Evolutionary conservation across 2,888 invertebrate genomes (phyloP).

Genomic region (Ischnus inquisitorius): DNA sequence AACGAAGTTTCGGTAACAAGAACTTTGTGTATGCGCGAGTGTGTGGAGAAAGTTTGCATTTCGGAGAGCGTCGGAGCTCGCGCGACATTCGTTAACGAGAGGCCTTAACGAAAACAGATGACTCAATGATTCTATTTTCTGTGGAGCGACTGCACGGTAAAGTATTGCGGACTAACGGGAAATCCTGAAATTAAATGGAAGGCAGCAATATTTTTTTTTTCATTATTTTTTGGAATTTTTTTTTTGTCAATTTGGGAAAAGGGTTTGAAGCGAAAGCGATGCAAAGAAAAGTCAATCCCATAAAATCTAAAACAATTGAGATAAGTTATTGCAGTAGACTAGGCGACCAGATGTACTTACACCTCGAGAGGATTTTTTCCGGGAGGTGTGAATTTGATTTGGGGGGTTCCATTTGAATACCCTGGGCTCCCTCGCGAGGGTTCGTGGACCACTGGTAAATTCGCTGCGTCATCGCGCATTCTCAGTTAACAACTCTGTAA

Average conservation of each 20-base stretch:
- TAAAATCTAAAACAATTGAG: no score
- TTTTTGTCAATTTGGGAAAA: background rate
- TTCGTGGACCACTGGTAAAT: constrained; percentile 84
- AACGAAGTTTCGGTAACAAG: background rate
- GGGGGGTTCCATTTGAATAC: constrained; percentile 83
- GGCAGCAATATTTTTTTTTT: background rate
- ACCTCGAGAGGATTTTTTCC: constrained; percentile 83
- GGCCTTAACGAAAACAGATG: background rate
- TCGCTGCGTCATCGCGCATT: constrained; percentile 85
- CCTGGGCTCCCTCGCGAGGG: constrained; percentile 82
- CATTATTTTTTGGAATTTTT: background rate
- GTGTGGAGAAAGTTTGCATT: background rate
- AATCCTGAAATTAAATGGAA: no score
- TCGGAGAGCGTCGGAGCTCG: background rate
- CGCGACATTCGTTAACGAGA: background rate
- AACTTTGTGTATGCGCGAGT: background rate
- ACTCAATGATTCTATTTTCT: no score
- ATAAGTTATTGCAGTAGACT: background rate
- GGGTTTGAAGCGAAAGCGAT: constrained; percentile 11
- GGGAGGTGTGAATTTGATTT: constrained; percentile 80
- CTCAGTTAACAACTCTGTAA: constrained; percentile 83
- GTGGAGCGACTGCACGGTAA: no score
- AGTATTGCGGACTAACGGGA: no score
- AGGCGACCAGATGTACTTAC: constrained; percentile 77
- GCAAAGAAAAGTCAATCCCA: background rate